A percentile compares a stretch with the other conserved stretches of the same genome.
Conservation (phyloP, 2,797 vertebrate genomes). For the Neoniphon sammara region DNA sequence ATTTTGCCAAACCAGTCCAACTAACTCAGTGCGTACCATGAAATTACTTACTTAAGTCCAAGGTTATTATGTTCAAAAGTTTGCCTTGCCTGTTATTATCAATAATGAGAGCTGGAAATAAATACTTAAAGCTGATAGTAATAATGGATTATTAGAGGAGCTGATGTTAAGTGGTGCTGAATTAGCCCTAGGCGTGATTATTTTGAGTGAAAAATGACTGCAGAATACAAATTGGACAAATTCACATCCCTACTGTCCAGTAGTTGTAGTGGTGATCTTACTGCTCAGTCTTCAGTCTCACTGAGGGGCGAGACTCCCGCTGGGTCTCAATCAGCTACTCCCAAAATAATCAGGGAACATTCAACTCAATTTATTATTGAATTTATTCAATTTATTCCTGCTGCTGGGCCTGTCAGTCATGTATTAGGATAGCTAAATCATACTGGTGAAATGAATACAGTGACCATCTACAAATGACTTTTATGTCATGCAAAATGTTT, state of each 20-base stretch:
- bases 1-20: neutral
- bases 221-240: conserved; percentile 38
- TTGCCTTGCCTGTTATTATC: conserved; percentile 7
- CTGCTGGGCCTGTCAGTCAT: neutral
- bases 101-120: conserved; percentile 12
- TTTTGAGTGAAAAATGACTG: conserved; percentile 8
- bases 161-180: conserved; percentile 13
- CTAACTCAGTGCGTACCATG: neutral
- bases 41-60: neutral
- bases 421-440: too few species aligned
- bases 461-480: neutral
- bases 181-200: conserved; percentile 15
- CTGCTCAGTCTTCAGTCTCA: neutral
- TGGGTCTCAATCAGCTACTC: neutral
- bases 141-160: conserved; percentile 22
- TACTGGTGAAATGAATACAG: neutral
- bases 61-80: conserved; percentile 7
- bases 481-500: too few species aligned
- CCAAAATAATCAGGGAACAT: neutral
- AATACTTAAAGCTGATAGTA: conserved; percentile 8
- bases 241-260: neutral
- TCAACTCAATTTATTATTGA: neutral
- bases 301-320: too few species aligned
- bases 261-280: too few species aligned
- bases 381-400: neutral